A percentile compares a stretch with the other conserved stretches of the same genome.
These are phyloP conservation scores for Morinoia aosen DNA, from an alignment of 2,888 invertebrate species.

Conservation along the genomic window DNA sequence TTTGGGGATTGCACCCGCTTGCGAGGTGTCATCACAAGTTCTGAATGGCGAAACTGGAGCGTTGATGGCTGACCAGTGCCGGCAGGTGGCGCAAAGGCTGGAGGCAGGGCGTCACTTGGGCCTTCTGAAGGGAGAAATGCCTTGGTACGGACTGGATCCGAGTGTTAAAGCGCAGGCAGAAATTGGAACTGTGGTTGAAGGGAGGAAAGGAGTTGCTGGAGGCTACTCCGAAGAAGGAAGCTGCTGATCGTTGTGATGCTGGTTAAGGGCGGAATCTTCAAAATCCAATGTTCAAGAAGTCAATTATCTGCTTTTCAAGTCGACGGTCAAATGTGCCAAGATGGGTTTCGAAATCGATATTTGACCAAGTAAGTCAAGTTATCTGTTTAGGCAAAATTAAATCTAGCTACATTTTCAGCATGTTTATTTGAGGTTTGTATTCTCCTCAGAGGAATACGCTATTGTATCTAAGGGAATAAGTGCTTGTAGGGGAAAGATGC, in stretches of 20 bases:
- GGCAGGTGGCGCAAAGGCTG: slow-evolving; percentile 13
- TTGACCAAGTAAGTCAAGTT: background rate
- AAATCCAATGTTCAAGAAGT: too few relatives aligned
- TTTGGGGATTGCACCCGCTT: slow-evolving; percentile 48
- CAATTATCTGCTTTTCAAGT: too few relatives aligned
- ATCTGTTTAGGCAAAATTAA: background rate
- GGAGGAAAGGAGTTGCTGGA: slow-evolving; percentile 60
- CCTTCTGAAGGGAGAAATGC: slow-evolving; percentile 54
- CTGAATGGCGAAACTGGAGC: slow-evolving; percentile 13
- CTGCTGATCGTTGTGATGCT: background rate
- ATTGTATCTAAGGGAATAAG: too few relatives aligned
- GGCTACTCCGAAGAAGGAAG: slow-evolving; percentile 22
- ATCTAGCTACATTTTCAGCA: too few relatives aligned
- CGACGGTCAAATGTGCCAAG: too few relatives aligned
- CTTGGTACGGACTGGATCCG: slow-evolving; percentile 62
- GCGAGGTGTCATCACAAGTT: background rate
- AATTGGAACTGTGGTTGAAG: slow-evolving; percentile 54
- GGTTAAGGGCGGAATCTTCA: background rate
- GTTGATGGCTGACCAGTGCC: background rate
- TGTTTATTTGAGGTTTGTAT: too few relatives aligned
- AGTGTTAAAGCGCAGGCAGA: background rate
- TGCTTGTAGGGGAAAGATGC: too few relatives aligned
- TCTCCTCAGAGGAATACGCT: too few relatives aligned
- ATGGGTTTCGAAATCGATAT: background rate
- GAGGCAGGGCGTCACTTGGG: slow-evolving; percentile 9